Evolutionary conservation across 2,113 vertebrate genomes (phyloP), one percentile per base, ranked within the genome.

Genomic region (Ornithorhynchus anatinus): DNA sequence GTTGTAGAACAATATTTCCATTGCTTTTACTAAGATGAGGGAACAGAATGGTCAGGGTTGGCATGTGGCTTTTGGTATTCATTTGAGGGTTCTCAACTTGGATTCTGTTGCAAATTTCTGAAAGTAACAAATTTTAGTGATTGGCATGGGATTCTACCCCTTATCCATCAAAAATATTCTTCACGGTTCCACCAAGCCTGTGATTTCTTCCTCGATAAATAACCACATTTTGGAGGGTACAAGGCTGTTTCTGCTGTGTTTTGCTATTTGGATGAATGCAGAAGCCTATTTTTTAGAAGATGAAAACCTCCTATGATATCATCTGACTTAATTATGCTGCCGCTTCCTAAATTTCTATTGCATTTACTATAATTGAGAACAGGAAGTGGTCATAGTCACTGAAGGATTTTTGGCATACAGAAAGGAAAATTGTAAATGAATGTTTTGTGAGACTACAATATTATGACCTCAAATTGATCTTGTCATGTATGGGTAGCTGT

Each of bases 391-490:
- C 8, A 68, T 27, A 69, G 37, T 43, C 59, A 51, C 2, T 54
- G 68, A 74, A 76, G 79, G 75, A 76, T 78, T 33, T 59, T 79
- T 70, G 61, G 42, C 78, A 67, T 75, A 77, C n/a, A 67, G 78
- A 72, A 72, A 19, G 70, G 45, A 12, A 74, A 84, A 45, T 68
- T 61, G 63, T 44, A 0, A 53, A 65, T 42, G 57, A 59, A 81
- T 44, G 8, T 56, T 56, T 44, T 79, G 52, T 43, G 40, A 54
- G 31, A 87, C 69, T 10, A 69, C 33, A 71, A 76, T 80, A 82
- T 72, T 75, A 84, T 72, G 79, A 86, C 76, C 81, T 69, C 61
- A 23, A 58, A 67, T 68, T 59, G 48, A 80, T 73, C 69, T 35
- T 61, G 53, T 68, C 20, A 38, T 22, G 25, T 43, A 7, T 72